These are phyloP conservation scores for Cephus spinipes DNA, from an alignment of 2,888 invertebrate genomes.

Conservation along the genomic window DNA sequence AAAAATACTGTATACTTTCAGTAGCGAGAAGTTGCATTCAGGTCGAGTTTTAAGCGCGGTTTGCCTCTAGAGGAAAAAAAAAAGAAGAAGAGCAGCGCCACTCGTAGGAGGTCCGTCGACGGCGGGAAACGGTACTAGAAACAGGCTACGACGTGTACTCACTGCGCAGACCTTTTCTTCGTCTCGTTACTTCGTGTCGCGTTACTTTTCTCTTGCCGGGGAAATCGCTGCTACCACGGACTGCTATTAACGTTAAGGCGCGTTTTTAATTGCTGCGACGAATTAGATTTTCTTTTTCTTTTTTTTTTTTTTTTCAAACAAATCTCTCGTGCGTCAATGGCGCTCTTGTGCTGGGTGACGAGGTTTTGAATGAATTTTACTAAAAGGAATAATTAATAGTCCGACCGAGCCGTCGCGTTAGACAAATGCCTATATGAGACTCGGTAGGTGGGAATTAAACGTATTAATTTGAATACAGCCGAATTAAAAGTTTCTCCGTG, in stretches of 20 bases:
- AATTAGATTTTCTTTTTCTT: background rate
- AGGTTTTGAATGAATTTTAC: background rate
- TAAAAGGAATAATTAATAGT: background rate
- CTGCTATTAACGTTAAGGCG: background rate
- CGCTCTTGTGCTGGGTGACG: background rate
- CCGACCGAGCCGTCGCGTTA: background rate
- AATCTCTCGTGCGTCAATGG: background rate
- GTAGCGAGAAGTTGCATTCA: background rate
- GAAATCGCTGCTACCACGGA: background rate
- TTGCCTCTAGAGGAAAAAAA: background rate
- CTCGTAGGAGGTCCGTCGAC: background rate
- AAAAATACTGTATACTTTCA: background rate
- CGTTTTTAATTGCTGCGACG: background rate
- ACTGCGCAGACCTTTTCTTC: background rate
- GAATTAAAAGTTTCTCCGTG: constrained; percentile 61
- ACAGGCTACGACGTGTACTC: background rate
- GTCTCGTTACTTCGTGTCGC: background rate
- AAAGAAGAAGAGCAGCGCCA: constrained; percentile 15
- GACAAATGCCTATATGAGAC: constrained; percentile 28
- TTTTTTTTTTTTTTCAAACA: background rate
- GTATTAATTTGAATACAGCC: constrained; percentile 62
- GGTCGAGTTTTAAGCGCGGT: background rate
- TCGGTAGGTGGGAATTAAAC: constrained; percentile 61
- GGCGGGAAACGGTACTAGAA: background rate
- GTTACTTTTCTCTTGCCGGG: background rate